Conservation (phyloP, 2,888 invertebrate species). For the Heliconius cydno region DNA sequence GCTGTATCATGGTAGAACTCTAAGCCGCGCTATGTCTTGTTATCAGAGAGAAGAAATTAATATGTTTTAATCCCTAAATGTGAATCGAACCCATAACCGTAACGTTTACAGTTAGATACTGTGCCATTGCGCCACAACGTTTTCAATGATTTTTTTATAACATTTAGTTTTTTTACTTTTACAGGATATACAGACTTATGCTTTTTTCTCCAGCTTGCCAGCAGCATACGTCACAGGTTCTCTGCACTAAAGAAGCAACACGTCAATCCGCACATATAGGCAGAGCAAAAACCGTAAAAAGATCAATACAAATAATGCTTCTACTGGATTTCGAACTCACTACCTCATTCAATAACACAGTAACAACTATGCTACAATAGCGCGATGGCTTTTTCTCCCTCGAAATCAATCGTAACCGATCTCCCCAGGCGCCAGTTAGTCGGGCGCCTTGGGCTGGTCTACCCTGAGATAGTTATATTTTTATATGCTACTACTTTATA, state of each 20-base stretch:
- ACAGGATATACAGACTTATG: no score
- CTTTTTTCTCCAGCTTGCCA: no score
- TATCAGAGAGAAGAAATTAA: no score
- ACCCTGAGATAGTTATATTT: conserved; percentile 5
- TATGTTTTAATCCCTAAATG: no score
- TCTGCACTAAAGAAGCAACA: background rate
- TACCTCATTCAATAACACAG: background rate
- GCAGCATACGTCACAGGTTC: background rate
- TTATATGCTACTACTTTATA: conserved; percentile 3
- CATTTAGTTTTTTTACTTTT: no score
- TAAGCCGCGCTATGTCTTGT: no score
- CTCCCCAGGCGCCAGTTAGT: conserved; percentile 26
- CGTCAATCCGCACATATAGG: background rate
- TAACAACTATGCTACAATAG: background rate
- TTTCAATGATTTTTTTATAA: no score
- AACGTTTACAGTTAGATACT: no score
- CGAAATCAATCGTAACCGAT: conserved; percentile 18
- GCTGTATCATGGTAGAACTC: no score
- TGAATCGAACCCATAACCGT: no score
- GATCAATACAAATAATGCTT: background rate
- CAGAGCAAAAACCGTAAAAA: background rate
- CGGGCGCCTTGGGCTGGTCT: conserved; percentile 15
- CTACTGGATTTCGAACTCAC: background rate
- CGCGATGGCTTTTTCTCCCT: background rate
- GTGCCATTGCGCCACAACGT: no score